Percentiles rank a stretch among this genome's conserved stretches.
Evolutionary conservation across 1,140 invertebrate genomes (phyloP).

Genomic region (Ceratina calcarata): DNA sequence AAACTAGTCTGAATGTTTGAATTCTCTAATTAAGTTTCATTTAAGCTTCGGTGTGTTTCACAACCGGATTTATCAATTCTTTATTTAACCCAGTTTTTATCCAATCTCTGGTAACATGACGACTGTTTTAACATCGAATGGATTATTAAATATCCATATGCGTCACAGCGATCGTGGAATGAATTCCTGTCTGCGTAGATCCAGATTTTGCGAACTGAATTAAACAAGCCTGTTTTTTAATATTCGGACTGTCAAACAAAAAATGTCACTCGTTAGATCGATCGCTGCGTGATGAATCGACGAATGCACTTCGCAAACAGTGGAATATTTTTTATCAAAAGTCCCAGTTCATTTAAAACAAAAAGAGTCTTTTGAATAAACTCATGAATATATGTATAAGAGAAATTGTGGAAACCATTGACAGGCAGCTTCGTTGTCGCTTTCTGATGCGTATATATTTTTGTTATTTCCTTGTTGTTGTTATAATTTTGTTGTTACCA

Average conservation of each 20-base stretch:
- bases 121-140: not conserved
- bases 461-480: not conserved
- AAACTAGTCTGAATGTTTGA: conserved; percentile 38
- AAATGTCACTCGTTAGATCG: not conserved
- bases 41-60: conserved; percentile 40
- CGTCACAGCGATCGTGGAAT: no score
- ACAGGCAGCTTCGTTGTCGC: no score
- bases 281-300: not conserved
- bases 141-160: no score
- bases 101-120: not conserved
- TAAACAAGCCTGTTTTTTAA: not conserved
- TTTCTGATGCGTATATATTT: not conserved
- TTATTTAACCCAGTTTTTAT: conserved; percentile 43
- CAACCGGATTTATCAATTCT: conserved; percentile 30
- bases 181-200: no score
- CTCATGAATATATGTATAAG: not conserved
- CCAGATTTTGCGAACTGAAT: not conserved
- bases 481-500: no score
- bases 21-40: conserved; percentile 63
- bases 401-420: not conserved
- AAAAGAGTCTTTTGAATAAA: not conserved
- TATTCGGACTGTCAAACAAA: not conserved
- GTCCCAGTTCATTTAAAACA: no score
- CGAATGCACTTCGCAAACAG: not conserved
- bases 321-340: not conserved